A percentile compares a stretch with the other conserved stretches of the same genome.
Evolutionary conservation across 1,140 invertebrate species (phyloP).

Genomic region (Acromyrmex echinatior): DNA sequence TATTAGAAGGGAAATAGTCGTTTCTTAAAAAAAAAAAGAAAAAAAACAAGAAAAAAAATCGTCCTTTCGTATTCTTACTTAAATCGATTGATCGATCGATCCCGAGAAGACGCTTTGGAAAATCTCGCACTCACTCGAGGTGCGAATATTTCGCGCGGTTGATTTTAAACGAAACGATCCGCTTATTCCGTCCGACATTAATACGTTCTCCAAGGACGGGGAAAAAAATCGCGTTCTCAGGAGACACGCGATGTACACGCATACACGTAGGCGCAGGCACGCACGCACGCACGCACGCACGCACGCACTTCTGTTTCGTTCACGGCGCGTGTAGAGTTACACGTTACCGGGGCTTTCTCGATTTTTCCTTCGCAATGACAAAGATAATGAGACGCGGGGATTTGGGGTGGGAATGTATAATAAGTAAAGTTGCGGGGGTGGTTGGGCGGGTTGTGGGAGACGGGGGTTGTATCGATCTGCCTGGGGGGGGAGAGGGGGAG

Average conservation of each 20-base stretch:
- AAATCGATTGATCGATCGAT: no score
- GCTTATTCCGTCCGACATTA: neutral
- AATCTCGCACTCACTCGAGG: conserved; percentile 2
- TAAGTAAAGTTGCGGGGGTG: conserved; percentile 80
- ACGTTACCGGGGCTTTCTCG: conserved; percentile 64
- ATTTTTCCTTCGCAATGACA: conserved; percentile 84
- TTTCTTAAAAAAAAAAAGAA: neutral
- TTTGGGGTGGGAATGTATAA: conserved; percentile 82
- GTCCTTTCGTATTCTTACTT: neutral
- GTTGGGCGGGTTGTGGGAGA: conserved; percentile 78
- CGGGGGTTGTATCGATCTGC: no score
- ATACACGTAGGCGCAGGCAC: neutral
- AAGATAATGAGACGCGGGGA: conserved; percentile 88
- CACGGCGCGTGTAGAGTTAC: neutral
- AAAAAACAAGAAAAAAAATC: neutral
- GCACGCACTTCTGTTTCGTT: conserved; percentile 1
- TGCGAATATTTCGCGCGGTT: neutral
- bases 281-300: neutral
- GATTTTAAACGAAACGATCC: conserved; percentile 2
- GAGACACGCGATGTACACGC: neutral
- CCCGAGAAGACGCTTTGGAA: neutral
- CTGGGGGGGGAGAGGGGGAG: no score
- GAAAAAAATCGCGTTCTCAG: conserved; percentile 23
- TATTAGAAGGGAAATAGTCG: neutral
- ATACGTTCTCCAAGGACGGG: neutral